Base-by-base conservation (phyloP, 2,888 invertebrate species). In the Agrilus cyanescens region DNA sequence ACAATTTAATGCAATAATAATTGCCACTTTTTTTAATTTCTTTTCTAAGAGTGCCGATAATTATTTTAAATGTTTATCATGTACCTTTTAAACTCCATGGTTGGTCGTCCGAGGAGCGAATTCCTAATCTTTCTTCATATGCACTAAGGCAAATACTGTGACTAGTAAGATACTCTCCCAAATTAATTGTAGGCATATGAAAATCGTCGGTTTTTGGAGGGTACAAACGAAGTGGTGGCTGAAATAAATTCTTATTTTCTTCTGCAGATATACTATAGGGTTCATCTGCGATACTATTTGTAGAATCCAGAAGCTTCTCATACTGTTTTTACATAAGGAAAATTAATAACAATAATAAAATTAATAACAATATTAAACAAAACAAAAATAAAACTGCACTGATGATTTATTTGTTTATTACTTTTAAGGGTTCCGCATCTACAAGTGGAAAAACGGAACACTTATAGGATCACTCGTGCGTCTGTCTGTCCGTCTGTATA, bases 131-230 rank as follows among this genome's bases (percentile, higher is more conserved):
- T 57, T 82, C 80, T 52, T 86, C 78, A 53, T 86, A 85, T 0
- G 85, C 80, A 40, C 78, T 76, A 52, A 88, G 74, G 60, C 85
- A 84, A 14, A 88, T 81, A 55, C 81, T 84, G 55, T 82, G 78
- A 54, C 81, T 82, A 45, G 85, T 85, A 31, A 85, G 68, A 57
- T 80, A 82, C 57, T 86, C 86, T 32, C 81, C 82, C 37, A 85
- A 74, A 55, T 81, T 81, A 13, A 86, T 72, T 33, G 79, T 73
- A 0, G 87, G 85, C 18, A 85, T 61, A 53, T 82, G 79, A 39
- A 87, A 76, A 51, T 74, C 70, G 3, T 76, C 74, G 13, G 74
- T 76, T 1, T 78, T 70, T 56, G 78, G 62, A 53, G 81, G 70
- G 52, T 74, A 62, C 54, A 76, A 54, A 46, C 62, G 54, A 39